These are phyloP conservation scores for Galerucella pusilla DNA, from an alignment of 2,888 invertebrate species.

Conservation along the genomic window DNA sequence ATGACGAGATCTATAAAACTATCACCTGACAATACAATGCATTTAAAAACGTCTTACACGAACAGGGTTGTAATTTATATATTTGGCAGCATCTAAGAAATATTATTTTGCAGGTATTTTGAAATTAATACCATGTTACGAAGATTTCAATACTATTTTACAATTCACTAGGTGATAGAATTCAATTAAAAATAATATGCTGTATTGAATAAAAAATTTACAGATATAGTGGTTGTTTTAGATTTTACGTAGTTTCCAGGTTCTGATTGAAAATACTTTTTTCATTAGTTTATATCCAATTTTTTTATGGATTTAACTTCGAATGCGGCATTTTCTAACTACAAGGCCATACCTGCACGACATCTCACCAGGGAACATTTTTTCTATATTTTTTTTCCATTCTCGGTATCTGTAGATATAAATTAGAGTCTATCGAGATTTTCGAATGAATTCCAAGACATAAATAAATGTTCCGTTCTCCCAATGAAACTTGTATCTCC, in stretches of 20 bases:
- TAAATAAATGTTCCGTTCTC: slow-evolving; percentile 24
- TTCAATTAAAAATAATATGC: too few species aligned
- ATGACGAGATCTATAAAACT: slow-evolving; percentile 61
- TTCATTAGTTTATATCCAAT: neutral
- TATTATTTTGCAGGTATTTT: neutral
- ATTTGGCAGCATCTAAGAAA: neutral
- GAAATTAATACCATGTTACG: neutral
- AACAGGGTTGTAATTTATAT: slow-evolving; percentile 19
- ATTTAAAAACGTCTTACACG: slow-evolving; percentile 55
- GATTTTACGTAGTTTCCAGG: too few species aligned
- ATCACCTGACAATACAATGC: slow-evolving; percentile 62
- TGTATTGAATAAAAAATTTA: too few species aligned
- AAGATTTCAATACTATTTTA: neutral
- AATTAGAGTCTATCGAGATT: slow-evolving; percentile 37
- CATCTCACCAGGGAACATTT: slow-evolving; percentile 22
- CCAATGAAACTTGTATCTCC: slow-evolving; percentile 25
- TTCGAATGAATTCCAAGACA: slow-evolving; percentile 29
- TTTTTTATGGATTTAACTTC: neutral
- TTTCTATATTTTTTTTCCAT: slow-evolving; percentile 28
- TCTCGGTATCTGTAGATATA: slow-evolving; percentile 35
- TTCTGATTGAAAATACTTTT: neutral
- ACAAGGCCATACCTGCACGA: slow-evolving; percentile 4
- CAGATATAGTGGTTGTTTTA: too few species aligned
- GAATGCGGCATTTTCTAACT: neutral
- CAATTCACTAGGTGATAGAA: too few species aligned